A percentile compares a stretch with the other conserved stretches of the same genome.
Conservation (phyloP, 1,140 invertebrate genomes). For the Papilio dardanus region DNA sequence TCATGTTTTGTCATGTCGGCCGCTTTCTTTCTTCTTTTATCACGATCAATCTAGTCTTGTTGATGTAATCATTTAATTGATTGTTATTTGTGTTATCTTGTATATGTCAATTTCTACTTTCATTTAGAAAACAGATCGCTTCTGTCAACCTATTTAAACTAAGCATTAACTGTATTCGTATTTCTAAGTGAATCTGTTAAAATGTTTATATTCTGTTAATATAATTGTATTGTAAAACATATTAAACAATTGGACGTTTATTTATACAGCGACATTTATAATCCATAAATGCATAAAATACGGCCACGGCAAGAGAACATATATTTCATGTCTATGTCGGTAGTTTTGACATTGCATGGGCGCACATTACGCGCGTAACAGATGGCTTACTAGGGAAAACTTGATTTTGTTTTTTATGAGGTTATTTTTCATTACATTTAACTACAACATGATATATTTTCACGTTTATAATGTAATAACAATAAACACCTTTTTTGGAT, state of each 20-base stretch:
- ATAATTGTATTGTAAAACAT: neutral
- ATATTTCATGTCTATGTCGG: slow-evolving; percentile 17
- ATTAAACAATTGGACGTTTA: neutral
- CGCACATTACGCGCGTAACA: slow-evolving; percentile 5
- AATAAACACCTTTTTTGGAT: neutral
- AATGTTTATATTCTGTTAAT: too few species aligned
- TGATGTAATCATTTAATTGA: neutral
- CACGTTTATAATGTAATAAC: neutral
- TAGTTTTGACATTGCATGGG: slow-evolving; percentile 1
- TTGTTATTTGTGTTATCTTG: neutral
- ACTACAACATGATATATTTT: neutral
- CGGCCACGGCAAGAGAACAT: neutral
- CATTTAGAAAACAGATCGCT: neutral
- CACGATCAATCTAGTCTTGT: neutral
- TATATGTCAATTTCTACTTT: neutral
- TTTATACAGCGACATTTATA: neutral
- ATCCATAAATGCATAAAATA: neutral
- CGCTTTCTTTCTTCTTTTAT: slow-evolving; percentile 10
- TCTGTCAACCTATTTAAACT: neutral
- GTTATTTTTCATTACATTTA: neutral
- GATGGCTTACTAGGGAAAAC: neutral
- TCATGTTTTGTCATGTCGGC: slow-evolving; percentile 25
- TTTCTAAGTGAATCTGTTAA: neutral
- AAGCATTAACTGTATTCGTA: too few species aligned
- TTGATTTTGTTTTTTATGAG: neutral